Base-by-base conservation (phyloP, 2,113 vertebrate genomes). In the Corythoichthys haematopterus region DNA sequence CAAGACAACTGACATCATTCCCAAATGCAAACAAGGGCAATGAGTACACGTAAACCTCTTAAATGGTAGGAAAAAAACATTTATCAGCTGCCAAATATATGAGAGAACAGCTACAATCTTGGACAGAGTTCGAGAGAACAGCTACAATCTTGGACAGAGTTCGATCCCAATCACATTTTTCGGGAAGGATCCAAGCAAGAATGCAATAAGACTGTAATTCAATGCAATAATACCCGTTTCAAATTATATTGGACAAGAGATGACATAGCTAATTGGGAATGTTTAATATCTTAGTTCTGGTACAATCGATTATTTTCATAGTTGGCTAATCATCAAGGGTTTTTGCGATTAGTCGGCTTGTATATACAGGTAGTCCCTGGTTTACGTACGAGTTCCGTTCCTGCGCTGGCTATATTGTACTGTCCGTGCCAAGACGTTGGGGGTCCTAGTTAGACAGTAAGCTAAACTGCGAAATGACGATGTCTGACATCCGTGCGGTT, bases 151-250 rank as follows among this genome's bases (percentile, higher is more conserved):
- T 28, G 20, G 20, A 28, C 20, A 28, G 20, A 12, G 20, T 10
- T 28, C 52, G 9, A 55, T 55, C 51, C 35, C 56, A 16, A 58
- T 58, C 36, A 14, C 16, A 38, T 8, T 2, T 59, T 40, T 59
- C 1, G 6, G 10, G 3, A 6, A 28, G 1, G 36, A 59, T 16
- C 57, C 36, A 8, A 40, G 14, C 1, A 16, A n/a, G 9, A 38
- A n/a, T 40, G 14, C 1, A 16, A 38, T 20, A 58, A 13, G 35
- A 37, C 6, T 2, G 1, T 2, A 57, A 14, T 38, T 37, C 20
- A 60, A 64, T 7, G 84, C 68, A 12, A 76, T 6, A 57, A 9
- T 2, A 20, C 14, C 50, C 20, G 50, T 20, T 52, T 52, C 10
- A 4, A 14, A 20, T 9, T 9, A 53, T 20, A 53, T 55, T 53